These are phyloP conservation scores for Diachasma alloeum DNA, from an alignment of 1,140 invertebrate species.

Conservation along the genomic window DNA sequence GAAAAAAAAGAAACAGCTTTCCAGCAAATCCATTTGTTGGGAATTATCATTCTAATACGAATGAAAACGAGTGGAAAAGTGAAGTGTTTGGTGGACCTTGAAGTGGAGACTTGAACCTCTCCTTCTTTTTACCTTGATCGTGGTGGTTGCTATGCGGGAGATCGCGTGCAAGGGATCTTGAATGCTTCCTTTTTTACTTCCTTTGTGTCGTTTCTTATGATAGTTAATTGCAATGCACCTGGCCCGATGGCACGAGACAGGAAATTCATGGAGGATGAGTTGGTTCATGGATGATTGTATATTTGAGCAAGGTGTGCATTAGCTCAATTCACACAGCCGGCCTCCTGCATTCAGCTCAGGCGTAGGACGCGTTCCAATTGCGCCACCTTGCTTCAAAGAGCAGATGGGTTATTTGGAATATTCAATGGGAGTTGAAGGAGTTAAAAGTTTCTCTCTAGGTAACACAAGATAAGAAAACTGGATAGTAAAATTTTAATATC, in stretches of 20 bases:
- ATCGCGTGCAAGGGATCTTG: neutral
- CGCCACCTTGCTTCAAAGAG: too few species aligned
- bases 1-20: neutral
- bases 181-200: neutral
- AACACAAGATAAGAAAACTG: too few species aligned
- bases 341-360: too few species aligned
- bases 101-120: neutral
- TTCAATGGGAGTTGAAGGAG: too few species aligned
- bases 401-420: too few species aligned
- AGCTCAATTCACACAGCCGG: too few species aligned
- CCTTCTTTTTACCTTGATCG: neutral
- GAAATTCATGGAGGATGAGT: neutral
- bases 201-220: neutral
- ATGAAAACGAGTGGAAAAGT: conserved; percentile 1
- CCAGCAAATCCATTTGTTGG: neutral
- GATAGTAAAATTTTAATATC: too few species aligned
- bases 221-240: neutral
- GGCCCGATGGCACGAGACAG: neutral
- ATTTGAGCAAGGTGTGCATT: neutral
- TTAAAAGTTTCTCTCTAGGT: too few species aligned
- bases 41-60: neutral
- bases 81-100: neutral
- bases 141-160: neutral
- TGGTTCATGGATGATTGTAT: neutral
- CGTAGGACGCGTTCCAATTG: too few species aligned